Evolutionary conservation across 2,113 vertebrate genomes (phyloP), one percentile per base, ranked within the genome.

Genomic region (Erpornis zantholeuca): DNA sequence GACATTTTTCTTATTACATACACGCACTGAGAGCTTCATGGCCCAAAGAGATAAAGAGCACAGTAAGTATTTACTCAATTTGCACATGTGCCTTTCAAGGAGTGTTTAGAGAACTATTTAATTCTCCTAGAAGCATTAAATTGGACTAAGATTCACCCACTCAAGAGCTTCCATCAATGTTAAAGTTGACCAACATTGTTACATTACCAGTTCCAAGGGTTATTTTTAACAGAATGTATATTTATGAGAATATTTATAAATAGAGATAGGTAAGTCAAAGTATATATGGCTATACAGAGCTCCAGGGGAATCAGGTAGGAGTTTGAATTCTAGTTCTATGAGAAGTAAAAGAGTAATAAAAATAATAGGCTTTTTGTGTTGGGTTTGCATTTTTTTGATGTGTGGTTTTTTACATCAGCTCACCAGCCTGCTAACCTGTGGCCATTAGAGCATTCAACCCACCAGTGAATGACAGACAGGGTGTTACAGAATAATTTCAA

Each of bases 331-430:
- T 53, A 56, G 6, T 2, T 53, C 10, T 29, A 29, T 28, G 52
- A 23, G 31, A 80, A 38, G 13, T 36, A 88, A 72, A 83, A 35
- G 27, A n/a, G 2, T 15, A 72, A 18, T 38, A 56, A 86, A 5
- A 69, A 69, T 6, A 1, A 25, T 16, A 63, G 10, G 4, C 10
- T 47, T 33, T 72, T 84, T 60, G 20, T 40, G 18, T 69, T 56
- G n/a, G 2, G 36, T 47, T 70, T 28, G 8, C 0, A 1, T 23
- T 22, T 19, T 49, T 59, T n/a, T 12, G 12, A 20, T 33, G 4
- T 38, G 23, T 36, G 7, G 6, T 44, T 44, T 44, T 44, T 44
- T 15, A 6, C 36, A 65, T 50, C 44, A 44, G 3, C 29, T 50
- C 24, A 68, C 4, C 22, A 75, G 11, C 3, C 36, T 87, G 14